Base-by-base conservation (phyloP, 2,888 invertebrate genomes). In the Bhutanitis thaidina region DNA sequence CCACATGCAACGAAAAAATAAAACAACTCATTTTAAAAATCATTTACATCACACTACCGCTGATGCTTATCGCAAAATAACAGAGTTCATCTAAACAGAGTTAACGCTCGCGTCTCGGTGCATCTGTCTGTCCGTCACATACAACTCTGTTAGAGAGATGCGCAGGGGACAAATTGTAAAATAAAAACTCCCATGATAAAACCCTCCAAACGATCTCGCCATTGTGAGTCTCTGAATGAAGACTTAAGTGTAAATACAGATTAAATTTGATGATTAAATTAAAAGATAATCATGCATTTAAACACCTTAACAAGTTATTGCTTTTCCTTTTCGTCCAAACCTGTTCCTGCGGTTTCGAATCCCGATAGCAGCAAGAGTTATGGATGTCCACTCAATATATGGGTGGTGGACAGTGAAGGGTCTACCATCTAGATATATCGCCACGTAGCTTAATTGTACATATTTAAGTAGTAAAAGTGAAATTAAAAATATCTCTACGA, bases 131-230 rank as follows among this genome's bases (percentile, higher is more conserved):
- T 67, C 63, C 55, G 64, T 59, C 59, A 59, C 58, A 55, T 49
- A 54, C 49, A 55, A 38, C 56, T 43, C 58, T 59, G 51, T 67
- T 69, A 43, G 34, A 4, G 30, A 71, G 70, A 67, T 61, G 63
- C 54, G 61, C 56, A 62, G 64, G 70, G 49, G 56, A 80, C 85
- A 83, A 86, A 86, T 86, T 86, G 85, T 77, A 68, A 82, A 84
- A 84, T 85, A 80, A 83, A 84, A 84, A 85, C 69, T 80, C 84
- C 34, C 48, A 41, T 49, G 39, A 27, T 14, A 39, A 27, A 39
- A 27, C 39, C 27, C 39, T 8, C 27, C 7, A 7, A 27, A 7
- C 25, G 8, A 39, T 8, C 25, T 8, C 27, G 27, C 25, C 39
- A 27, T 1, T n/a, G n/a, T 37, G n/a, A 7, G 37, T 20, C n/a